phyloP scores from a whole-genome alignment of 2,888 invertebrate species.

The Tridacna gigas region DNA sequence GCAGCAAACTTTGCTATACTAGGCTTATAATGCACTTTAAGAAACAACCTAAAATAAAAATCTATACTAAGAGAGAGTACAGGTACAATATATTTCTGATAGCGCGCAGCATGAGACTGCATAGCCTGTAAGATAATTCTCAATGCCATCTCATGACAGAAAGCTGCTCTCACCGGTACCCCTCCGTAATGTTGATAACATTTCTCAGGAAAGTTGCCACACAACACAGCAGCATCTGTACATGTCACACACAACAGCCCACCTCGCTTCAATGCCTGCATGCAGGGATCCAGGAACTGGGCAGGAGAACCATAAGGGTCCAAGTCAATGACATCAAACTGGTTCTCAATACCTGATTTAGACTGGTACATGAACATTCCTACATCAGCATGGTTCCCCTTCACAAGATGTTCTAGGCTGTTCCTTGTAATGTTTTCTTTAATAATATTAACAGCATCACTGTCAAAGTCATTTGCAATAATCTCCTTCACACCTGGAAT shows the following conservation, averaged over 20 bases:
- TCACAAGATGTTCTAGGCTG: slow-evolving; percentile 90
- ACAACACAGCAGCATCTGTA: slow-evolving; percentile 97
- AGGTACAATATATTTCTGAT: slow-evolving; percentile 96
- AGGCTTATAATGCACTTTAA: slow-evolving; percentile 92
- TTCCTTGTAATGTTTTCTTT: slow-evolving; percentile 92
- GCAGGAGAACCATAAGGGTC: slow-evolving; percentile 99
- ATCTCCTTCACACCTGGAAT: slow-evolving; percentile 90
- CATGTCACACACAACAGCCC: slow-evolving; percentile 97
- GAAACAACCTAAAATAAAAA: slow-evolving; percentile 98
- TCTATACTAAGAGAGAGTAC: slow-evolving; percentile 96
- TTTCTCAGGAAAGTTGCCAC: slow-evolving; percentile 97
- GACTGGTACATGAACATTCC: slow-evolving; percentile 86
- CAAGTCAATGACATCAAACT: slow-evolving; percentile 96
- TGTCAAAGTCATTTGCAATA: slow-evolving; percentile 96
- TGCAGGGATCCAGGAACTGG: slow-evolving; percentile 89
- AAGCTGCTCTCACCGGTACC: slow-evolving; percentile 92
- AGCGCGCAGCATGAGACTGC: slow-evolving; percentile 95
- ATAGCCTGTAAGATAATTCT: slow-evolving; percentile 96
- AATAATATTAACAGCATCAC: slow-evolving; percentile 93
- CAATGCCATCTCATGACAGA: slow-evolving; percentile 96
- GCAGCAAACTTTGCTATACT: slow-evolving; percentile 91
- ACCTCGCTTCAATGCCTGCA: slow-evolving; percentile 85
- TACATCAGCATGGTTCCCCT: slow-evolving; percentile 93
- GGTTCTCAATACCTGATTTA: slow-evolving; percentile 87
- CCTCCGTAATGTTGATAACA: slow-evolving; percentile 97